phyloP scores from a whole-genome alignment of 2,888 invertebrate genomes.

The Andrena chrysosceles region DNA sequence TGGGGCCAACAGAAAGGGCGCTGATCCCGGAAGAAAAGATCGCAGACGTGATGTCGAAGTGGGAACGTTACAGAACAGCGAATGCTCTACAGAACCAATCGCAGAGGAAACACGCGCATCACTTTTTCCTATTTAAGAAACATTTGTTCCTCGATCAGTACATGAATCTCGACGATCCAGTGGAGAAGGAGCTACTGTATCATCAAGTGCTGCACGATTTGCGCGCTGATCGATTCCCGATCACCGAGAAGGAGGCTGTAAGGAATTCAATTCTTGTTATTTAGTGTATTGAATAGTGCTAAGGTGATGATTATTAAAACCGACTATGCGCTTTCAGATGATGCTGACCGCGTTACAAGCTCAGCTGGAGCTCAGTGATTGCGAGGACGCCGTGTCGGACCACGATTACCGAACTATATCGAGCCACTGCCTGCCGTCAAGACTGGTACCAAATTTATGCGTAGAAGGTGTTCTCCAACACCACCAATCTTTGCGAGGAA shows the following conservation, averaged over 20 bases:
- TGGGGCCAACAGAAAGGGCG: conserved; percentile 94
- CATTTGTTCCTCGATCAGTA: conserved; percentile 93
- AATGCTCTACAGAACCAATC: conserved; percentile 85
- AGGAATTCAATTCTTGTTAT: conserved; percentile 83
- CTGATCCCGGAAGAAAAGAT: conserved; percentile 94
- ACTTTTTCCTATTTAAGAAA: conserved; percentile 92
- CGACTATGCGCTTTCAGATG: conserved; percentile 87
- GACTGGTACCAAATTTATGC: conserved; percentile 92
- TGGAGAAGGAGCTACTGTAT: conserved; percentile 97
- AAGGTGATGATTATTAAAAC: background rate
- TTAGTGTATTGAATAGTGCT: background rate
- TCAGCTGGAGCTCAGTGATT: conserved; percentile 96
- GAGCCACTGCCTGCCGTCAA: conserved; percentile 92
- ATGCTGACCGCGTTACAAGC: conserved; percentile 97
- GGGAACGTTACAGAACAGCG: conserved; percentile 94
- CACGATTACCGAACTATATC: conserved; percentile 89
- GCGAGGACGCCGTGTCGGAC: conserved; percentile 87
- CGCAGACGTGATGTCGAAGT: conserved; percentile 97
- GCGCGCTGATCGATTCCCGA: conserved; percentile 95
- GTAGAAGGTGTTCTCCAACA: conserved; percentile 95
- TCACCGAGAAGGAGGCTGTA: conserved; percentile 97
- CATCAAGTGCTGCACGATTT: conserved; percentile 97
- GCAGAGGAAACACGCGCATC: conserved; percentile 87
- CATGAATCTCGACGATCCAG: conserved; percentile 92
- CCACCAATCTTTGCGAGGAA: conserved; percentile 95